Conservation (phyloP, 2,888 invertebrate genomes). For the Erebia aethiops region DNA sequence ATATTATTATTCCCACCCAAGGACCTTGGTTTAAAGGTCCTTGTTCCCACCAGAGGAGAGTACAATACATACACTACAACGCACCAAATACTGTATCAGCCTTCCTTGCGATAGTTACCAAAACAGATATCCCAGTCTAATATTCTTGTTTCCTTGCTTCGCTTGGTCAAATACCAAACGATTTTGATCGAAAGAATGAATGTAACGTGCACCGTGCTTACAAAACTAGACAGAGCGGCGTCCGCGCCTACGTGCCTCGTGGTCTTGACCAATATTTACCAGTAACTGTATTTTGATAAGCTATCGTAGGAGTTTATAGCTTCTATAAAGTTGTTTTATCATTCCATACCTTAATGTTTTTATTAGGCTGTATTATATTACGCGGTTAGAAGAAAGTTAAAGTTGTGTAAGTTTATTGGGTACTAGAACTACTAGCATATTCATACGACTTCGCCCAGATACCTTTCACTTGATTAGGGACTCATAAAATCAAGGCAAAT, state of each 20-base stretch:
- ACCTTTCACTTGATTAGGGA: constrained; percentile 3
- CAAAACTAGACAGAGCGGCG: constrained; percentile 35
- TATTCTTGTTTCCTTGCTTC: too few relatives aligned
- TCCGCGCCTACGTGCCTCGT: constrained; percentile 36
- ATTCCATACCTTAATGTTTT: constrained; percentile 18
- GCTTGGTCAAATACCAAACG: too few relatives aligned
- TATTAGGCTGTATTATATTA: constrained; percentile 14
- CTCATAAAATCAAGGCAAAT: background rate
- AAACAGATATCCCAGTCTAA: too few relatives aligned
- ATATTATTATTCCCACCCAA: too few relatives aligned
- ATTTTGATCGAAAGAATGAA: constrained; percentile 18
- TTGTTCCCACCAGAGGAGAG: too few relatives aligned
- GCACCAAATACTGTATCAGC: too few relatives aligned
- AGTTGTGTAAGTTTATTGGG: constrained; percentile 14
- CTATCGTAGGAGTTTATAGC: constrained; percentile 34
- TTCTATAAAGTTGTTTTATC: constrained; percentile 30
- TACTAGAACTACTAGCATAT: background rate
- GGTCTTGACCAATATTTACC: constrained; percentile 36
- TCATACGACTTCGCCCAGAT: background rate
- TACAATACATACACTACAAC: too few relatives aligned
- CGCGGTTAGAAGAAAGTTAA: constrained; percentile 14
- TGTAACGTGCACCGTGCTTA: constrained; percentile 20
- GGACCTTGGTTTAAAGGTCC: too few relatives aligned
- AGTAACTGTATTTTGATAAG: constrained; percentile 38
- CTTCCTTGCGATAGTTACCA: too few relatives aligned